Conservation (phyloP, 2,888 invertebrate genomes). For the Parochlus steinenii region DNA sequence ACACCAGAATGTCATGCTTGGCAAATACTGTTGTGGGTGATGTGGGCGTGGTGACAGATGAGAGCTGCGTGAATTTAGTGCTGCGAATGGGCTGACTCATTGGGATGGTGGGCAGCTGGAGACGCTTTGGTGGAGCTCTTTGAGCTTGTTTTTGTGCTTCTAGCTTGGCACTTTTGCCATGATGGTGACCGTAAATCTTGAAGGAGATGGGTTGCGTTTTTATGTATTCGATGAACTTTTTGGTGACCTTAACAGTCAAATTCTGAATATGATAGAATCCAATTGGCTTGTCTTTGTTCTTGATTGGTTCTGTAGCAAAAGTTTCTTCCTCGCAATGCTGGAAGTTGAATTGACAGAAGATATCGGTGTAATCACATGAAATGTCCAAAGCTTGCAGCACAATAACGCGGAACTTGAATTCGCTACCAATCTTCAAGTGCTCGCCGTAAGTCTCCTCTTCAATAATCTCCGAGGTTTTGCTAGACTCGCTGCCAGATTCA, state of each 20-base stretch:
- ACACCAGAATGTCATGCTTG: constrained; percentile 91
- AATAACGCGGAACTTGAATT: constrained; percentile 94
- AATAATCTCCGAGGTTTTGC: constrained; percentile 65
- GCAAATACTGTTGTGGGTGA: constrained; percentile 47
- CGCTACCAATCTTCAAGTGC: constrained; percentile 75
- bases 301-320: constrained; percentile 97
- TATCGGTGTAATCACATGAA: constrained; percentile 92
- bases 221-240: constrained; percentile 93
- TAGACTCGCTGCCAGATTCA: constrained; percentile 68
- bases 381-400: constrained; percentile 93
- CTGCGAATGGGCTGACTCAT: constrained; percentile 95
- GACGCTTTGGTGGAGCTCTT: constrained; percentile 76
- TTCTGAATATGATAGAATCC: constrained; percentile 98
- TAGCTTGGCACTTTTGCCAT: constrained; percentile 35
- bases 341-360: constrained; percentile 99
- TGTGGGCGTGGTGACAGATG: constrained; percentile 60
- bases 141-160: constrained; percentile 79
- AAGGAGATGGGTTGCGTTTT: constrained; percentile 96
- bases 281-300: constrained; percentile 84
- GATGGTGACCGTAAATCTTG: constrained; percentile 94
- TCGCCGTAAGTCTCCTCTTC: constrained; percentile 58
- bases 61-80: constrained; percentile 77
- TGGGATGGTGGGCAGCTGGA: constrained; percentile 88
- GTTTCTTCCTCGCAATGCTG: constrained; percentile 97
- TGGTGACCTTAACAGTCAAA: constrained; percentile 89